These are phyloP conservation scores for Macropis europaea DNA, from an alignment of 2,888 invertebrate genomes.

Conservation along the genomic window DNA sequence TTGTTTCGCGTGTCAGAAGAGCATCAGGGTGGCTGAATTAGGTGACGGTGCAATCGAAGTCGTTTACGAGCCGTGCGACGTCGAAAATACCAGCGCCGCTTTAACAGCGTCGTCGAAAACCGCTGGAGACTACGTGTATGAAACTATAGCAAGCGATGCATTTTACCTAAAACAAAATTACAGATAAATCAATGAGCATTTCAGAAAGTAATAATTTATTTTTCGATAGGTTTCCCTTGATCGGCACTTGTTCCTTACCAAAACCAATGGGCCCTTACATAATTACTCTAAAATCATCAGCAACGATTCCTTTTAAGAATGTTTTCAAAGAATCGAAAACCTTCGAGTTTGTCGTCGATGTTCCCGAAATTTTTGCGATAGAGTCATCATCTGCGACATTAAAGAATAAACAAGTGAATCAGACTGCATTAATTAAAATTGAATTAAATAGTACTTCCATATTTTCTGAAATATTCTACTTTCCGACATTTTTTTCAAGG, in stretches of 20 bases:
- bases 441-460: neutral
- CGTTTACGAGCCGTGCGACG: conserved; percentile 64
- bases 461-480: neutral
- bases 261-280: conserved; percentile 69
- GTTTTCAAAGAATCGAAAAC: conserved; percentile 59
- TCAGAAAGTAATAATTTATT: neutral
- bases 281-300: conserved; percentile 30
- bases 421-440: neutral
- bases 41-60: conserved; percentile 51
- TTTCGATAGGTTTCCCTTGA: conserved; percentile 64
- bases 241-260: conserved; percentile 59
- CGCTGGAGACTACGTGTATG: conserved; percentile 67
- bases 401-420: conserved; percentile 65
- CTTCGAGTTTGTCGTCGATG: conserved; percentile 62
- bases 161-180: neutral
- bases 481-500: conserved; percentile 20
- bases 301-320: conserved; percentile 66
- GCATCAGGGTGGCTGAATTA: conserved; percentile 41
- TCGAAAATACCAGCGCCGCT: conserved; percentile 53
- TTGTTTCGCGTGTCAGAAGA: conserved; percentile 54
- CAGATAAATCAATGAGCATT: neutral
- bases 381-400: conserved; percentile 36
- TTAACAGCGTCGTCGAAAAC: conserved; percentile 58
- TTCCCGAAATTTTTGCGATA: conserved; percentile 50
- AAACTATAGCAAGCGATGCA: neutral